Evolutionary conservation across 2,113 vertebrate genomes (phyloP).

Genomic region (Syrmaticus mikado): DNA sequence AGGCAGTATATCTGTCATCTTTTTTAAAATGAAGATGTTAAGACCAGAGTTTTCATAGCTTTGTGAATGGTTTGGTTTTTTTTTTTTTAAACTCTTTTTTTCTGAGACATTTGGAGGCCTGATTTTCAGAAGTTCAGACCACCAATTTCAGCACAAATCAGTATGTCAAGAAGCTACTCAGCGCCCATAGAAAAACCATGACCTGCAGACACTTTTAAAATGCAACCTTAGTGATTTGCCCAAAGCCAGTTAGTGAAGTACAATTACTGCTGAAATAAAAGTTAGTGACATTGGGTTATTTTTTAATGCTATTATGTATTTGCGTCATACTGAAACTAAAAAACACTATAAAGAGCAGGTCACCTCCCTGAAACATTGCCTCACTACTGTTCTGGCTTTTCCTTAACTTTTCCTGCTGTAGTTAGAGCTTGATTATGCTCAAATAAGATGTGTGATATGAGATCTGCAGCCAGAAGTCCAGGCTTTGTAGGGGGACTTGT

Average conservation of each 20-base stretch:
- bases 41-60: not conserved
- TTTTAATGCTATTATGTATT: not conserved
- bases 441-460: not conserved
- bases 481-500: not conserved
- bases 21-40: not conserved
- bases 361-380: not conserved
- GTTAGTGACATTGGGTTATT: not conserved
- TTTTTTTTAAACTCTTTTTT: accelerated
- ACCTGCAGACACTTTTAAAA: slow-evolving; percentile 3
- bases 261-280: slow-evolving; percentile 17
- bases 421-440: not conserved
- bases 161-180: not conserved
- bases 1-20: not conserved
- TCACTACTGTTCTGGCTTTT: not conserved
- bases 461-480: not conserved
- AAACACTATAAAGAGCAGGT: not conserved
- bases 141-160: not conserved
- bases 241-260: not conserved
- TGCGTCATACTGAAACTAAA: slow-evolving; percentile 13
- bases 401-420: not conserved
- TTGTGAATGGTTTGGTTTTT: not conserved
- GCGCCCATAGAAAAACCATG: not conserved
- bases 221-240: not conserved
- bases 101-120: not conserved
- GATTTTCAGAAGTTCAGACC: not conserved